Evolutionary conservation across 2,797 vertebrate genomes (phyloP).

Genomic region (Uromys caudimaculatus): DNA sequence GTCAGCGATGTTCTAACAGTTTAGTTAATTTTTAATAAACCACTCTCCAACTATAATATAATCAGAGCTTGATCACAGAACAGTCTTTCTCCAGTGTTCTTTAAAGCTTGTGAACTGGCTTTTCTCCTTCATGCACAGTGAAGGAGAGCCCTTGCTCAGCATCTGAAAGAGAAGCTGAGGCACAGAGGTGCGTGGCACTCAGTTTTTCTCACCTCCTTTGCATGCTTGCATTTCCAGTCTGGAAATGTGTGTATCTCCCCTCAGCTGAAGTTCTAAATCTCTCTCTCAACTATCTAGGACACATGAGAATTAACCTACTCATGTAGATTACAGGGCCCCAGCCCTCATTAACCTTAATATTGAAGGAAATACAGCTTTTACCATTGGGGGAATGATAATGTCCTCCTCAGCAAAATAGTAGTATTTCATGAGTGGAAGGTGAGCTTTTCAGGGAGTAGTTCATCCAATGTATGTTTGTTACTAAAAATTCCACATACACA

Average conservation of each 20-base stretch:
- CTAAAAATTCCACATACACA: not conserved
- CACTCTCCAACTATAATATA: not conserved
- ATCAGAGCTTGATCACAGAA: not conserved
- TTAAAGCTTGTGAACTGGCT: not conserved
- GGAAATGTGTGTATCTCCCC: not conserved
- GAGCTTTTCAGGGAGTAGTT: not conserved
- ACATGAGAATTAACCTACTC: slow-evolving; percentile 83
- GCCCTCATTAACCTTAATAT: slow-evolving; percentile 82
- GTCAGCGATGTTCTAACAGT: not conserved
- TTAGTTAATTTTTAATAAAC: slow-evolving; percentile 7
- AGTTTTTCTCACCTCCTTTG: not conserved
- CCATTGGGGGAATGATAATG: slow-evolving; percentile 30
- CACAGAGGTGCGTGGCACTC: fast-evolving
- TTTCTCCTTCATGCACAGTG: fast-evolving
- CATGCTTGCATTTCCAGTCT: not conserved
- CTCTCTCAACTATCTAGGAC: slow-evolving; percentile 80
- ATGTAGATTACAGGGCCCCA: slow-evolving; percentile 79
- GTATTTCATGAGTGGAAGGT: not conserved
- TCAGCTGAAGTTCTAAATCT: slow-evolving; percentile 78
- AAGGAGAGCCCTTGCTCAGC: fast-evolving
- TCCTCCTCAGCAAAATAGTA: not conserved
- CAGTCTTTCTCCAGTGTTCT: not conserved
- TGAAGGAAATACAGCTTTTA: slow-evolving; percentile 75
- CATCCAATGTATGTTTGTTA: not conserved
- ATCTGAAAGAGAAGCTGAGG: not conserved